phyloP scores from a whole-genome alignment of 2,113 vertebrate genomes.

The Crocuta crocuta region DNA sequence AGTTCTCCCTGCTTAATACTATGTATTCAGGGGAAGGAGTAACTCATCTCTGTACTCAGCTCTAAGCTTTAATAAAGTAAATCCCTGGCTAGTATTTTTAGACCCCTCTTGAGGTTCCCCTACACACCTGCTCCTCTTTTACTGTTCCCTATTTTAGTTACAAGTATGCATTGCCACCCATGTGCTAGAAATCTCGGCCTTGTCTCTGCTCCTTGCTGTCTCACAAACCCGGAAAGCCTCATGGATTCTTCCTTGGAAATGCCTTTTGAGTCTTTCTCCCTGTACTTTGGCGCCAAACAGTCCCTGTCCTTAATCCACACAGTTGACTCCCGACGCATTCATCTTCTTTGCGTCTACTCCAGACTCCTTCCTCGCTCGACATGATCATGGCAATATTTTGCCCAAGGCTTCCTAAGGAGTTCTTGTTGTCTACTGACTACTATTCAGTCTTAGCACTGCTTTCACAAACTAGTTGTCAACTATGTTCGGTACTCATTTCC shows the following conservation, averaged over 20 bases:
- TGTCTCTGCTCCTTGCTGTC: not conserved
- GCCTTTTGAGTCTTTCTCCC: not conserved
- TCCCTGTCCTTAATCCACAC: not conserved
- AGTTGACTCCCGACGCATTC: not conserved
- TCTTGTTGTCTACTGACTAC: not conserved
- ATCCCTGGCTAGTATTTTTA: not conserved
- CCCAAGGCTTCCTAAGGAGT: not conserved
- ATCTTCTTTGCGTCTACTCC: not conserved
- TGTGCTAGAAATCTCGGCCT: not conserved
- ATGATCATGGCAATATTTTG: not conserved
- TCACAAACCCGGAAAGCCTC: not conserved
- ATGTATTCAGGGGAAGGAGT: not conserved
- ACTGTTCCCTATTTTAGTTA: not conserved
- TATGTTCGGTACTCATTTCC: not conserved
- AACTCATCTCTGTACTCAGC: not conserved
- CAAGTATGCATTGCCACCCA: not conserved
- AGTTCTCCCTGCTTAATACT: not conserved
- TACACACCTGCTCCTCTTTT: not conserved
- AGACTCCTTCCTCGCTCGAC: not conserved
- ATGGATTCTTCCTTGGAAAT: not conserved
- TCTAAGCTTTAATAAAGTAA: not conserved
- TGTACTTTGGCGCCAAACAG: not conserved
- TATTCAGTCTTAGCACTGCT: not conserved
- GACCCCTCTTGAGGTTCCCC: not conserved
- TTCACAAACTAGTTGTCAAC: not conserved